phyloP scores from a whole-genome alignment of 2,888 invertebrate species.

The Ptychoptera contaminata region DNA sequence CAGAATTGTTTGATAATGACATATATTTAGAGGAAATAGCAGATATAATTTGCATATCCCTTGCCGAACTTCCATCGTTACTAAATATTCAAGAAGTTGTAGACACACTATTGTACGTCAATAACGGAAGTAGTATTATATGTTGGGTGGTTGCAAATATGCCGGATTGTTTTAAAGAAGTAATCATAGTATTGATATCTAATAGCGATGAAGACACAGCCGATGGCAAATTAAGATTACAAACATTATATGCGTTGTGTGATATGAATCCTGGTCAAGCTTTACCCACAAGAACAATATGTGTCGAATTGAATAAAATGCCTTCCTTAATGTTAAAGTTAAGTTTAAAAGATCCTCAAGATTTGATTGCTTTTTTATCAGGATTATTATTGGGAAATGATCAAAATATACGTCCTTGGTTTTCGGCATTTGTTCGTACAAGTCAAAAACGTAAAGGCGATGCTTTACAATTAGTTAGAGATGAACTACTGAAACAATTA shows the following conservation, averaged over 20 bases:
- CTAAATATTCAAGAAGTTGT: slow-evolving; percentile 66
- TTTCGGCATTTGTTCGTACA: slow-evolving; percentile 77
- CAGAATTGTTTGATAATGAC: slow-evolving; percentile 87
- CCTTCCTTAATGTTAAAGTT: slow-evolving; percentile 76
- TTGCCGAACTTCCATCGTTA: slow-evolving; percentile 82
- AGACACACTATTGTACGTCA: slow-evolving; percentile 78
- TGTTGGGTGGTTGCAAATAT: slow-evolving; percentile 88
- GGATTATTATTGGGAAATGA: slow-evolving; percentile 82
- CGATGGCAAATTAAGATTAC: slow-evolving; percentile 56
- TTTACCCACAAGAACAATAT: slow-evolving; percentile 67
- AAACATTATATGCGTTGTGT: slow-evolving; percentile 65
- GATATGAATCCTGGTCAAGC: slow-evolving; percentile 82
- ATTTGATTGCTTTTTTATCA: slow-evolving; percentile 69
- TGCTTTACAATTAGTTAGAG: slow-evolving; percentile 40
- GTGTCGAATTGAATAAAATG: slow-evolving; percentile 77
- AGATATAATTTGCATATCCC: slow-evolving; percentile 83
- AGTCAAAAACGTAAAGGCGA: slow-evolving; percentile 53
- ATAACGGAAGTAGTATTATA: slow-evolving; percentile 77
- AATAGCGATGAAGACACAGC: slow-evolving; percentile 83
- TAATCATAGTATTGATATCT: slow-evolving; percentile 67
- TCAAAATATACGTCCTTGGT: slow-evolving; percentile 80
- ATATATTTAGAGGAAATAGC: slow-evolving; percentile 91
- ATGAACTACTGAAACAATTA: slow-evolving; percentile 59
- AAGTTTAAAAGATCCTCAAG: slow-evolving; percentile 52
- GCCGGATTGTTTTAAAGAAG: slow-evolving; percentile 85